A percentile compares a stretch with the other conserved stretches of the same genome.
These are phyloP conservation scores for Zosterops borbonicus DNA, from an alignment of 2,113 vertebrate genomes.

Conservation along the genomic window DNA sequence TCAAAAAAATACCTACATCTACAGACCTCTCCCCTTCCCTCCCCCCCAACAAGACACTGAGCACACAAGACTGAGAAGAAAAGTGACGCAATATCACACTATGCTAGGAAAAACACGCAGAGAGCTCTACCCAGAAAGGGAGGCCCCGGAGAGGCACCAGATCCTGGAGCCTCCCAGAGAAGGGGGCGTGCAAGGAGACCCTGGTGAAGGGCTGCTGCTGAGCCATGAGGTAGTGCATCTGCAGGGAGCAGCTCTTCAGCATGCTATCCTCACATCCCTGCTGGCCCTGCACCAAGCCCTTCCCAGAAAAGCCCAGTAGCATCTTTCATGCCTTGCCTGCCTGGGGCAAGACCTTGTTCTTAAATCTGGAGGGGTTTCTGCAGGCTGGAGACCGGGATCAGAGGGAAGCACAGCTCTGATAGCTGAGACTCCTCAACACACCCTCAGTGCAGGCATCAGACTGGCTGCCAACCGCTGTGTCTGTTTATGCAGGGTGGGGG, in stretches of 20 bases:
- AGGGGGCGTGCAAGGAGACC: background rate
- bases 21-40: background rate
- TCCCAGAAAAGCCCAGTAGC: background rate
- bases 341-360: background rate
- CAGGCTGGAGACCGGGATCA: background rate
- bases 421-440: background rate
- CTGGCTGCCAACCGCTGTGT: background rate
- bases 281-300: background rate
- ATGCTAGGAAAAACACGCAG: background rate
- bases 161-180: background rate
- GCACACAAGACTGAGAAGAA: conserved; percentile 35
- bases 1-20: conserved; percentile 40
- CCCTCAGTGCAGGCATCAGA: background rate
- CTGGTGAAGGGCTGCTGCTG: background rate
- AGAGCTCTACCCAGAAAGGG: background rate
- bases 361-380: background rate
- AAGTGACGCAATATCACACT: background rate
- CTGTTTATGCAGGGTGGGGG: conserved; percentile 29
- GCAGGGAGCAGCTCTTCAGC: conserved; percentile 12
- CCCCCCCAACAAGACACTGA: background rate
- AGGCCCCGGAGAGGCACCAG: background rate
- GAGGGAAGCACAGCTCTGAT: background rate
- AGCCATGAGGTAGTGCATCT: background rate
- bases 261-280: background rate
- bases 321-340: background rate